Conservation (phyloP, 2,797 vertebrate species). For the Mycteria americana region DNA sequence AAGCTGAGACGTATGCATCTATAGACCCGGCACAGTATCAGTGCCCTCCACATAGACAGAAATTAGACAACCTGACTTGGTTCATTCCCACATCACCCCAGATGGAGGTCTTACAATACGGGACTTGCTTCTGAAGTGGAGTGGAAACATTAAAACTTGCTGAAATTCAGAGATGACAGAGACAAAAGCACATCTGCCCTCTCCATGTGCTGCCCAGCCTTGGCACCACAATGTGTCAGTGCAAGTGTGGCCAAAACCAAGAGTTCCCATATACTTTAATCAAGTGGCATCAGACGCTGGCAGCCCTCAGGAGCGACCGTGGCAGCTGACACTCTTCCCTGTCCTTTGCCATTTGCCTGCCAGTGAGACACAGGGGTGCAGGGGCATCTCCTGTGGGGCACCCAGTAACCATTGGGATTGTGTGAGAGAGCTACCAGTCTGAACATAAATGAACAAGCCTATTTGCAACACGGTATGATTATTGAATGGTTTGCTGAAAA, state of each 20-base stretch:
- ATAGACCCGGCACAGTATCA: background rate
- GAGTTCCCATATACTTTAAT: background rate
- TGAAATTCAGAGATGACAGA: background rate
- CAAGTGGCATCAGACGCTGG: background rate
- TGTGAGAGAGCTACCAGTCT: background rate
- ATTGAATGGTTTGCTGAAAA: background rate
- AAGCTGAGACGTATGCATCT: background rate
- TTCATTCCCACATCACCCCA: background rate
- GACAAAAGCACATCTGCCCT: background rate
- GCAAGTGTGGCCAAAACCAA: background rate
- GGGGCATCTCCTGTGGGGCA: background rate
- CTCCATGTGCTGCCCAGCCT: background rate
- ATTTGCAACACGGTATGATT: rapidly evolving
- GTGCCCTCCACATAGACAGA: background rate
- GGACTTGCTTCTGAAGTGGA: background rate
- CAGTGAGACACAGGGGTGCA: rapidly evolving
- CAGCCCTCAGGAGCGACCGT: background rate
- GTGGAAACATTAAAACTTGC: background rate
- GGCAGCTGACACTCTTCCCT: background rate
- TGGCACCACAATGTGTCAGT: background rate
- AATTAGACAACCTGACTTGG: background rate
- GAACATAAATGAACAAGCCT: background rate
- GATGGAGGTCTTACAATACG: background rate
- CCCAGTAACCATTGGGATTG: background rate
- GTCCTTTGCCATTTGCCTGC: background rate